Base-by-base conservation (phyloP, 2,113 vertebrate genomes). In the Leuciscus idus region DNA sequence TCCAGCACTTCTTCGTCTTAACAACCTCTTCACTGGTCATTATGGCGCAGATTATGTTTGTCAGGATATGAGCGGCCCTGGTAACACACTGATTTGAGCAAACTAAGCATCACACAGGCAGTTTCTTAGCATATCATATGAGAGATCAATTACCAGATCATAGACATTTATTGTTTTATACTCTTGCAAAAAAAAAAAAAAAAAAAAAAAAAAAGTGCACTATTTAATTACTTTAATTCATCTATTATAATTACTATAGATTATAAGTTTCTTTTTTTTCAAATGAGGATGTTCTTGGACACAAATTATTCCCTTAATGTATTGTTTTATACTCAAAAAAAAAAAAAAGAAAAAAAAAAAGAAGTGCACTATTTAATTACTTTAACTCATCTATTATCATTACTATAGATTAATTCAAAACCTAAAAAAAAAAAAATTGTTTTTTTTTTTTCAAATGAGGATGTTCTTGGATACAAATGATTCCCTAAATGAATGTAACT, bases 41-140 rank as follows among this genome's bases (percentile, higher is more conserved):
- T 85, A 76, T 76, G 46, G 74, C 68, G 81, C 72, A 36, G 73
- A 85, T 76, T 50, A 17, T 87, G 80, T 78, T 88, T 86, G 62
- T 87, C 75, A 81, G 83, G 85, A 57, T 36, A 28, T 59, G 76
- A 9, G 75, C 86, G 83, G 64, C 78, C 81, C 84, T 90, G 85
- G 89, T 86, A 91, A 89, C 66, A 11, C 81, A 79, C 43, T 43
- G 75, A 79, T 46, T 83, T 85, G 59, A 59, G 59, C 50, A 52
- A 86, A 77, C 85, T 33, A 48, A 84, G 17, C 33, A 57, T 28
- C 10, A 50, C 36, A 72, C 10, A 43, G 21, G 23, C 68, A 72
- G 36, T 43, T 72, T n/a, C 68, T 70, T 21, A 70, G 30, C 66
- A 36, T 66, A 33, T 66, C 28, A 43, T 39, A 39, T 15, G 26